These are phyloP conservation scores for Oegoconia quadripuncta DNA, from an alignment of 2,888 invertebrate species.

Conservation along the genomic window DNA sequence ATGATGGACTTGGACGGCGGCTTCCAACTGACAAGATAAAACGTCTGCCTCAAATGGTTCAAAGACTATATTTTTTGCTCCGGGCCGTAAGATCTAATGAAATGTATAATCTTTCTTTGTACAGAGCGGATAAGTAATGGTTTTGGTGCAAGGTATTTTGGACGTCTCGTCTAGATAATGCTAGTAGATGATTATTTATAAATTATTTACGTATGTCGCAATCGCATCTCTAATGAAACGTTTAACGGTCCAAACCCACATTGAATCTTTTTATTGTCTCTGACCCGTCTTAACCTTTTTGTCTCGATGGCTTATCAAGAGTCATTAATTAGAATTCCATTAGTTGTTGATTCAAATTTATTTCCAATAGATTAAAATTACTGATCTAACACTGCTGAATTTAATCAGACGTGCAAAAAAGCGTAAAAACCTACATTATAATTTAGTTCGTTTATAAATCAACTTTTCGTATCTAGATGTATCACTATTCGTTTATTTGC, in stretches of 20 bases:
- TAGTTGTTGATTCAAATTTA: neutral
- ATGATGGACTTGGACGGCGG: constrained; percentile 55
- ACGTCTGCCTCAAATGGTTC: constrained; percentile 40
- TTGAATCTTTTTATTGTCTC: constrained; percentile 3
- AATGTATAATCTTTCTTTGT: constrained; percentile 51
- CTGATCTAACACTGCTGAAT: too few relatives aligned
- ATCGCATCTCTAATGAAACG: constrained; percentile 6
- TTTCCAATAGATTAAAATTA: neutral
- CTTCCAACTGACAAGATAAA: constrained; percentile 59
- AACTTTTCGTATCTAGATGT: too few relatives aligned
- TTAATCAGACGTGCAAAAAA: too few relatives aligned
- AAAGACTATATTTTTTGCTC: constrained; percentile 27
- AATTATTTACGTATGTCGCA: constrained; percentile 8
- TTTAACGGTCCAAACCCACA: neutral
- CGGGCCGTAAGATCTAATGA: constrained; percentile 40
- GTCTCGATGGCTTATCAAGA: constrained; percentile 4
- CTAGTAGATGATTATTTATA: constrained; percentile 1
- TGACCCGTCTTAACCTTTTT: neutral
- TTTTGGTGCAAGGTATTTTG: constrained; percentile 1
- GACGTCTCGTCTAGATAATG: constrained; percentile 1
- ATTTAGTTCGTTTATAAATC: too few relatives aligned
- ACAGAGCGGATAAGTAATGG: constrained; percentile 18
- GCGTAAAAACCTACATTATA: too few relatives aligned
- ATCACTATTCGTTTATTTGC: too few relatives aligned
- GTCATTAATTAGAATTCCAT: constrained; percentile 9